These are phyloP conservation scores for Campoletis raptor DNA, from an alignment of 2,888 invertebrate species.

Conservation along the genomic window DNA sequence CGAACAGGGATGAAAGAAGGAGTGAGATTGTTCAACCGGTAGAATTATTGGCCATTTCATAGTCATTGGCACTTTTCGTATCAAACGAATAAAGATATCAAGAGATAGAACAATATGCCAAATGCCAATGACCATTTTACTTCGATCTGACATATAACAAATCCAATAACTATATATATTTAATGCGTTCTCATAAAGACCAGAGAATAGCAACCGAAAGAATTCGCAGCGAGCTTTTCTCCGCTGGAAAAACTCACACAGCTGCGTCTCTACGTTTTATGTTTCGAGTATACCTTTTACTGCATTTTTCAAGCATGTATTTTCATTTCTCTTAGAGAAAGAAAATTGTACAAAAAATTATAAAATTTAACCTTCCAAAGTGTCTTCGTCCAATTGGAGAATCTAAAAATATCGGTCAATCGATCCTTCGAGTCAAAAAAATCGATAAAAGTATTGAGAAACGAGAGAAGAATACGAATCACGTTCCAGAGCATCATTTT, in stretches of 20 bases:
- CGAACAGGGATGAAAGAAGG: neutral
- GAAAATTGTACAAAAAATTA: conserved; percentile 35
- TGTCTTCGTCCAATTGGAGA: neutral
- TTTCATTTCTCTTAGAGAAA: neutral
- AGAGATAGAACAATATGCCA: neutral
- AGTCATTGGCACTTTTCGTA: conserved; percentile 8
- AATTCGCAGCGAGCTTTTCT: conserved; percentile 54
- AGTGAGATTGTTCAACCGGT: neutral
- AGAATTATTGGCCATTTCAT: conserved; percentile 36
- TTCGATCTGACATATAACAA: conserved; percentile 3
- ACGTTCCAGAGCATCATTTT: neutral
- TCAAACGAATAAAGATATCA: neutral
- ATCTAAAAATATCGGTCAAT: too few species aligned
- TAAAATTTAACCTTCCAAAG: neutral
- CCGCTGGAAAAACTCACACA: conserved; percentile 51
- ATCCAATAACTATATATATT: conserved; percentile 9
- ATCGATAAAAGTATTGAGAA: too few species aligned
- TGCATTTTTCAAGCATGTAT: conserved; percentile 34
- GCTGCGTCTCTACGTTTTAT: conserved; percentile 20
- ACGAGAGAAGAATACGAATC: too few species aligned
- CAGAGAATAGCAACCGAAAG: conserved; percentile 37
- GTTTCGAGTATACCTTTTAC: conserved; percentile 17
- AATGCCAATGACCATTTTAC: neutral
- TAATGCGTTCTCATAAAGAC: conserved; percentile 9
- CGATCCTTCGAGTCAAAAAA: too few species aligned